A percentile compares a stretch with the other conserved stretches of the same genome.
Evolutionary conservation across 2,113 vertebrate species (phyloP).

Genomic region (Glareola pratincola): DNA sequence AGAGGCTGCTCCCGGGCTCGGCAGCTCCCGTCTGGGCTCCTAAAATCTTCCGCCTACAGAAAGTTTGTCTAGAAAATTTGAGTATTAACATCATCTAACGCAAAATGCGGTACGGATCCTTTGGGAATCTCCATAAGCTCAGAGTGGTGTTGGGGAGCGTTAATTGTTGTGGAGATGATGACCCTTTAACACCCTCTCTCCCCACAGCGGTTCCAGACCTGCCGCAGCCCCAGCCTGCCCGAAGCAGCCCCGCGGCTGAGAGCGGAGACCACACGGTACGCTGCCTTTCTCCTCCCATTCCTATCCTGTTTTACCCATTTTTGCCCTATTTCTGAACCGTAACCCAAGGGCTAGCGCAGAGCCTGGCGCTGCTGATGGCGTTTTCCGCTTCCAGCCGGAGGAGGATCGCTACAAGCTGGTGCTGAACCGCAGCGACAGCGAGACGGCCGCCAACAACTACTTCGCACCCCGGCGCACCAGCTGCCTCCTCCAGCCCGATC

Average conservation of each 20-base stretch:
- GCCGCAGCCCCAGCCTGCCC: slow-evolving; percentile 19
- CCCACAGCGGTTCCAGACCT: slow-evolving; percentile 71
- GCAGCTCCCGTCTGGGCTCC: accelerated
- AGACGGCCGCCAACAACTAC: slow-evolving; percentile 84
- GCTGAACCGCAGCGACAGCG: slow-evolving; percentile 84
- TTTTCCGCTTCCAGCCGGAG: slow-evolving; percentile 65
- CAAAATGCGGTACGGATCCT: accelerated
- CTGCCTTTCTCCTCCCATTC: background rate
- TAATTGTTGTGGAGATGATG: accelerated
- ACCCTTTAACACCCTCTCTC: background rate
- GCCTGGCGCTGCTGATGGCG: accelerated
- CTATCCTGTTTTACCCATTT: accelerated
- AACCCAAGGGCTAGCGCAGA: accelerated
- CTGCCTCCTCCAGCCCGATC: slow-evolving; percentile 74
- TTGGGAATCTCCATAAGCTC: background rate
- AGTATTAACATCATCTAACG: accelerated
- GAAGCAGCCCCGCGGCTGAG: slow-evolving; percentile 51
- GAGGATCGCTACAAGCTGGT: slow-evolving; percentile 83
- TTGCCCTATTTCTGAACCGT: background rate
- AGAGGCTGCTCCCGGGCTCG: background rate
- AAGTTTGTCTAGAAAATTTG: background rate
- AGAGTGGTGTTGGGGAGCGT: accelerated
- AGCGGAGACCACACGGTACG: slow-evolving; percentile 66
- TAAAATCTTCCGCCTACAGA: accelerated
- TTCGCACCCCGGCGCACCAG: slow-evolving; percentile 78